Conservation (phyloP, 2,113 vertebrate genomes). For the Arizona elegans region DNA sequence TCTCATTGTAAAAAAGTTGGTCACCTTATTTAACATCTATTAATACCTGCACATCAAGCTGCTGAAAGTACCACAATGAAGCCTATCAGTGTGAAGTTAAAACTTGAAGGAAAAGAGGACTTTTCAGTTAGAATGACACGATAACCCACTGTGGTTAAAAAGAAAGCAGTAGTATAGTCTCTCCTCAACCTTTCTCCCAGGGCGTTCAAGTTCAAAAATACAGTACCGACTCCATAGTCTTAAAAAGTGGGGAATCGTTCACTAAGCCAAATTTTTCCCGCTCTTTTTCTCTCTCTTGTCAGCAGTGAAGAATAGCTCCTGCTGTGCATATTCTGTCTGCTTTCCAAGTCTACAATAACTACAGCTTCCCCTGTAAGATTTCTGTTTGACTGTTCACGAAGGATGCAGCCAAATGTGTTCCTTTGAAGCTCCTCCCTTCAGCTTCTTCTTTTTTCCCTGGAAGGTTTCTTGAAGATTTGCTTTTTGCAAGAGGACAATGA, state of each 20-base stretch:
- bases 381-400: background rate
- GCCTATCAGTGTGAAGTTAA: background rate
- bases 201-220: constrained; percentile 3
- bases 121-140: background rate
- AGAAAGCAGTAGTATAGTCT: background rate
- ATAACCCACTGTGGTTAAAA: background rate
- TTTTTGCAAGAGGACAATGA: constrained; percentile 6
- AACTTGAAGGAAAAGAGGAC: background rate
- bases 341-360: background rate
- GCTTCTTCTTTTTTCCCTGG: background rate
- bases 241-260: background rate
- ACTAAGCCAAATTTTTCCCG: background rate
- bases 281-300: background rate
- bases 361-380: background rate
- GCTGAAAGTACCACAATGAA: background rate
- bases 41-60: background rate
- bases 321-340: background rate
- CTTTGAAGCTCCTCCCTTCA: constrained; percentile 3
- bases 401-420: background rate
- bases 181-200: constrained; percentile 3
- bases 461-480: constrained; percentile 2
- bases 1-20: too few species aligned
- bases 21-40: background rate
- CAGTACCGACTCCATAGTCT: background rate
- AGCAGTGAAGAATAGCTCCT: background rate